A percentile compares a stretch with the other conserved stretches of the same genome.
Evolutionary conservation across 2,113 vertebrate species (phyloP).

Genomic region (Ivindomyrus marchei): DNA sequence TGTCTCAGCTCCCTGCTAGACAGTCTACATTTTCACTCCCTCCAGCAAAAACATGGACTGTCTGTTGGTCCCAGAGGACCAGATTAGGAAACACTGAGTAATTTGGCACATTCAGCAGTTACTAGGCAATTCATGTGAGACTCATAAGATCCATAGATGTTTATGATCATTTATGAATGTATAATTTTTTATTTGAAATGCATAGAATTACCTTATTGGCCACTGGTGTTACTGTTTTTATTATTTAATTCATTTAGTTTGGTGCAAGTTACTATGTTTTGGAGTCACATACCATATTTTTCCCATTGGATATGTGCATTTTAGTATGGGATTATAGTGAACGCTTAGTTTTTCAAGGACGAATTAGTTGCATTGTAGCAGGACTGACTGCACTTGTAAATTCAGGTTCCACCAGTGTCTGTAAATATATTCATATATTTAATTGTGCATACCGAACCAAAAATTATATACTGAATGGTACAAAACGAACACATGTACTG

Average conservation of each 20-base stretch:
- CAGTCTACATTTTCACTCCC: no score
- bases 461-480: not conserved
- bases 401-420: not conserved
- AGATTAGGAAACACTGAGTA: no score
- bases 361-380: not conserved
- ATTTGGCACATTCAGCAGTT: not conserved
- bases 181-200: not conserved
- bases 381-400: not conserved
- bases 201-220: not conserved
- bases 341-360: not conserved
- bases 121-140: not conserved
- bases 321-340: not conserved
- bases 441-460: not conserved
- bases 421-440: not conserved
- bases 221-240: not conserved
- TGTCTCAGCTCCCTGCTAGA: no score
- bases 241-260: not conserved
- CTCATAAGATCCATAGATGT: not conserved
- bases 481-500: not conserved
- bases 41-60: no score
- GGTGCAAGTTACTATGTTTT: not conserved
- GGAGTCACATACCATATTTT: not conserved
- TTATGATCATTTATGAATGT: not conserved
- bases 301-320: not conserved
- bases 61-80: no score